Evolutionary conservation across 2,113 vertebrate species (phyloP), one percentile per base, ranked within the genome.

Genomic region (Gracilinanus agilis): DNA sequence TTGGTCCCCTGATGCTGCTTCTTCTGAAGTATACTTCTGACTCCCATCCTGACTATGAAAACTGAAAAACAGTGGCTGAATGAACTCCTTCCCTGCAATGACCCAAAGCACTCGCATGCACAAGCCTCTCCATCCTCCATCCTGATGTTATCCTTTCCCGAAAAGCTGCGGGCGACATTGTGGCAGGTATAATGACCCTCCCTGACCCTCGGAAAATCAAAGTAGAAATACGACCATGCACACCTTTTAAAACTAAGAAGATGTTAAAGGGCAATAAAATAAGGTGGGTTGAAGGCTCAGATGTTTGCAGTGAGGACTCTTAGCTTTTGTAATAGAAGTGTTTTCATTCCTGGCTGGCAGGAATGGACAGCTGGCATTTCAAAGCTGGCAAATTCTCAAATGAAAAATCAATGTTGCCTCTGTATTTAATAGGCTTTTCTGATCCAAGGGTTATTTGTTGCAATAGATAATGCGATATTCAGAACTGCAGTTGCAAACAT

Each of bases 351-450:
- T 13, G 27, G 49, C 25, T 8, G 93, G 55, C 55, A 92, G 92
- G 88, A 97, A 96, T 93, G 92, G 95, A 97, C 93, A 97, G 95
- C 95, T 96, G 97, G 97, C 92, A 95, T 94, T 96, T 92, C 27
- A n/a, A 56, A 97, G 88, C 49, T 97, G 95, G 95, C 97, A 97
- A 93, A 89, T 93, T 94, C 90, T 55, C 93, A 91, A 49, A 40
- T 83, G 90, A 94, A 92, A 94, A 94, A 96, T 96, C 97, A 97
- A 92, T 97, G 97, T 92, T 90, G 92, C 95, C 95, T 98, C 97
- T 97, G 97, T 97, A 67, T 94, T 88, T 94, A 94, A 95, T 13
- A 95, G 91, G 90, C 88, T 83, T 92, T 93, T 95, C 44, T 96
- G 91, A 83, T 96, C 95, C 94, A 95, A 95, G 89, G 92, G 89